Base-by-base conservation (phyloP, 2,888 invertebrate species). In the Apotomis turbidana region DNA sequence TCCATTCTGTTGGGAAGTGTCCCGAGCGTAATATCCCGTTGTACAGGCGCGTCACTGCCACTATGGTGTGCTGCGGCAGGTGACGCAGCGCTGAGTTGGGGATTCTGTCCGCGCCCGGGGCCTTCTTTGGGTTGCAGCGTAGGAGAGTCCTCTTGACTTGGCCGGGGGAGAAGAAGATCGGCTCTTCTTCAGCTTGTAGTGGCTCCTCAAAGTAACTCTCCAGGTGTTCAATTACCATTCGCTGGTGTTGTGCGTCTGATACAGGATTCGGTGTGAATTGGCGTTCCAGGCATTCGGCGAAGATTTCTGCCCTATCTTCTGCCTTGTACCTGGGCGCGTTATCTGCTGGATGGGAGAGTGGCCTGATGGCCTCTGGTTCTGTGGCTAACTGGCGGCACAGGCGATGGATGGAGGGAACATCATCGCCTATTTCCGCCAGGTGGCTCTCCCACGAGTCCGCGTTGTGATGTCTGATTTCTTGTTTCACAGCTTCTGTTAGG, bases 241-340 rank as follows among this genome's bases (percentile, higher is more conserved):
- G 44, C 1, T 13, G 55, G 49, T 70, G 64, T 8, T 46, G 57
- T 0, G 46, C 5, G 27, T 71, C 3, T 5, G 5, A 55, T 3
- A n/a, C n/a, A 0, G 71, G 72, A 49, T 73, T 54, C 3, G 73
- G 75, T 8, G 57, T 54, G 64, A 74, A 76, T 44, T 62, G 64
- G 0, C 1, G 9, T 46, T 67, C 73, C 5, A 75, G 70, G 27
- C 4, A 9, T 3, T 59, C 46, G 27, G 27, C 27, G 27, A 27
- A 27, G 27, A 27, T 27, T 27, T 27, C 27, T 27, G 27, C 27
- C 27, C 60, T 46, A 49, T 74, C 71, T 4, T 60, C 63, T 1
- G 74, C 74, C 0, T 36, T n/a, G 73, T 71, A 73, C 12, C 62
- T 57, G 9, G 27, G 57, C 4, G 9, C 15, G 9, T 66, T 55